A percentile compares a stretch with the other conserved stretches of the same genome.
These are phyloP conservation scores for Drosophila anomalata DNA, from an alignment of 2,888 invertebrate species.

Conservation along the genomic window DNA sequence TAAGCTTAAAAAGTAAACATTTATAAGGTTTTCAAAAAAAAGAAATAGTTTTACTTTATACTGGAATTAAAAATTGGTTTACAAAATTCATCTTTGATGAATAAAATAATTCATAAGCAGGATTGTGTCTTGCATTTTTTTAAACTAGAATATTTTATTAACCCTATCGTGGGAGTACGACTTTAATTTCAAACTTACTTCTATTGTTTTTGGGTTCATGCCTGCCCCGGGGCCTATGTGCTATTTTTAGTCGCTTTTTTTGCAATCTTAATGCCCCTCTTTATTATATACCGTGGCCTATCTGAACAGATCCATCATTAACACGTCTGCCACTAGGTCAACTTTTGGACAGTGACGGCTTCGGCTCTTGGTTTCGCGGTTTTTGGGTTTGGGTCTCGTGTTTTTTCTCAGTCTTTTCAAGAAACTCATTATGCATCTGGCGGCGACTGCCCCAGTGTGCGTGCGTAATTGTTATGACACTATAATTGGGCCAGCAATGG, in stretches of 20 bases:
- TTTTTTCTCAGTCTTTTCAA: slow-evolving; percentile 44
- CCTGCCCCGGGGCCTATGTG: slow-evolving; percentile 3
- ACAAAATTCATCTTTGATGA: too few species aligned
- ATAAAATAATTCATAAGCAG: too few species aligned
- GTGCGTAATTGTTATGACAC: slow-evolving; percentile 70
- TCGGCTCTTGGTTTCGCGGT: slow-evolving; percentile 31
- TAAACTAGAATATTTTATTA: neutral
- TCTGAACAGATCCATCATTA: slow-evolving; percentile 76
- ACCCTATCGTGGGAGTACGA: slow-evolving; percentile 14
- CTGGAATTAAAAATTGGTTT: too few species aligned
- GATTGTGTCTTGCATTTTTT: neutral
- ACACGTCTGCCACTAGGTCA: slow-evolving; percentile 75
- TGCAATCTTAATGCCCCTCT: slow-evolving; percentile 65
- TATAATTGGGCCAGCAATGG: slow-evolving; percentile 66
- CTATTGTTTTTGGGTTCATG: neutral
- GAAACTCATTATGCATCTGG: slow-evolving; percentile 52
- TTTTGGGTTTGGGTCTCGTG: slow-evolving; percentile 22
- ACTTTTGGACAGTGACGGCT: slow-evolving; percentile 41
- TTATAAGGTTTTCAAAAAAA: neutral
- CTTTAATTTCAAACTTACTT: neutral
- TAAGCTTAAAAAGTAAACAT: neutral
- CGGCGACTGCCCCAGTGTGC: slow-evolving; percentile 24
- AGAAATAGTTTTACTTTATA: too few species aligned
- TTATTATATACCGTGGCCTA: slow-evolving; percentile 58
- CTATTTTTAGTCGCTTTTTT: slow-evolving; percentile 31